Percentiles rank a stretch among this genome's conserved stretches.
These are phyloP conservation scores for Petrolisthes cinctipes DNA, from an alignment of 2,888 invertebrate genomes.

Conservation along the genomic window DNA sequence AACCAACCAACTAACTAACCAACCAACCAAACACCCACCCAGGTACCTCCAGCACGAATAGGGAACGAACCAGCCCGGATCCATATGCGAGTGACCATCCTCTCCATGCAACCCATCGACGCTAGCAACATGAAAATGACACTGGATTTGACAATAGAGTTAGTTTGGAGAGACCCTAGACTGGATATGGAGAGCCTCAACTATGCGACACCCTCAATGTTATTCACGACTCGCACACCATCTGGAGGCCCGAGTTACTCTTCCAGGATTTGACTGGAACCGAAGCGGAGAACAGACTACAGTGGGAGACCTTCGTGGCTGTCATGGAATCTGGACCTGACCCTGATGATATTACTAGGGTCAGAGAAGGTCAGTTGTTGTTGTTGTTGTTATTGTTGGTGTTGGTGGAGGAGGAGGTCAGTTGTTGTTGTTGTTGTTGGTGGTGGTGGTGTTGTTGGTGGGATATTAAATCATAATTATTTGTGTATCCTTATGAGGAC, in stretches of 20 bases:
- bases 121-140: conserved; percentile 49
- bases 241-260: conserved; percentile 56
- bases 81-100: conserved; percentile 42
- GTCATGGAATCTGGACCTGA: conserved; percentile 60
- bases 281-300: conserved; percentile 45
- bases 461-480: too few species aligned
- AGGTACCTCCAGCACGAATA: conserved; percentile 62
- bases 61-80: conserved; percentile 56
- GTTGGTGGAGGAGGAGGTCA: neutral
- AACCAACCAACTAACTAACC: too few species aligned
- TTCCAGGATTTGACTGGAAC: conserved; percentile 59
- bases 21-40: neutral
- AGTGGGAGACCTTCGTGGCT: conserved; percentile 56
- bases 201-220: conserved; percentile 60
- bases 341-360: conserved; percentile 59
- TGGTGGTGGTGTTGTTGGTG: too few species aligned
- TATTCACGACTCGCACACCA: conserved; percentile 40
- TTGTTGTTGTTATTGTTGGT: neutral
- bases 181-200: conserved; percentile 62
- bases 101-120: conserved; percentile 62
- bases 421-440: neutral
- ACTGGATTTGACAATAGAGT: conserved; percentile 35
- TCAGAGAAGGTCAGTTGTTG: conserved; percentile 56
- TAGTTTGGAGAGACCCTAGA: conserved; percentile 57
- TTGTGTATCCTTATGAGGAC: too few species aligned